Evolutionary conservation across 2,113 vertebrate species (phyloP), one percentile per base, ranked within the genome.

Genomic region (Fregata magnificens): DNA sequence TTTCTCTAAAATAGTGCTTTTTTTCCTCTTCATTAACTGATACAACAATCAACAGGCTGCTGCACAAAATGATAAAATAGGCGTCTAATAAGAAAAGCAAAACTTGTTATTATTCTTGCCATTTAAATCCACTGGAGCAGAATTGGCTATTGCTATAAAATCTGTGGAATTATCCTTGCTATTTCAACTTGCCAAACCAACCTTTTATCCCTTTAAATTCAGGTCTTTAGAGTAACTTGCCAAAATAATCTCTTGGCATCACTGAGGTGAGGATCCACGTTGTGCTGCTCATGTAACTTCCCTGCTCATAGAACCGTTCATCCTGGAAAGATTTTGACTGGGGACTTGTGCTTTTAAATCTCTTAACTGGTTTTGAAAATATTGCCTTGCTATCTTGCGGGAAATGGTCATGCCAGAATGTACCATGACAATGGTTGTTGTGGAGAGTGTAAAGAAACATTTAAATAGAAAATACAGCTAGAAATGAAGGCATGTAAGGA

Each of bases 1-100:
- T 90, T 95, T 96, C 77, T 96, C 74, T 95, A 82, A 97, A 97
- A 95, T 79, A 61, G 16, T 79, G 28, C 6, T 56, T 95, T 97
- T 96, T 96, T 74, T 28, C 5, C 77, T 96, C 47, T 97, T 96
- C 45, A 79, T 93, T 98, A 95, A 56, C 92, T 95, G 66, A 91
- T 90, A 76, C 16, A 83, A 63, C 95, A 95, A 78, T 90, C 90
- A 97, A 96, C 81, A 90, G 85, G 36, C 71, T 95, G 96, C 96
- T 95, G 50, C 13, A 63, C 18, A 72, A 78, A 90, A 67, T 63
- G 0, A 71, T 66, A 70, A 72, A 82, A 62, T 52, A 67, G 18
- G 6, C 62, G 45, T 87, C 53, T 86, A 74, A 77, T 66, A 59
- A 34, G 69, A 81, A 73, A 88, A 77, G 38, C 22, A 92, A 50